These are phyloP conservation scores for Yponomeuta malinellus DNA, from an alignment of 2,888 invertebrate species.

Conservation along the genomic window DNA sequence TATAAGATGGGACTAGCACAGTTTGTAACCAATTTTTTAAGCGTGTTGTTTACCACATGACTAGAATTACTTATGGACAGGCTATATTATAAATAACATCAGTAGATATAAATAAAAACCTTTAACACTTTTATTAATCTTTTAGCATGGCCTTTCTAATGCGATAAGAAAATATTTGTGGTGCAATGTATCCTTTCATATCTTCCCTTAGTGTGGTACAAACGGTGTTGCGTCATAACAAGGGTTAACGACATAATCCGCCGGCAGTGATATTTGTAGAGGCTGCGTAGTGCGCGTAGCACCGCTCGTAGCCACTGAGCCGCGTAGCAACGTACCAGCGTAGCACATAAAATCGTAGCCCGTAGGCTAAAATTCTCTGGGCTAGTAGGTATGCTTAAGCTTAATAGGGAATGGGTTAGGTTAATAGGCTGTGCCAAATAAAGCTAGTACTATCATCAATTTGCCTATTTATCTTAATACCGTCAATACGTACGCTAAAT, in stretches of 20 bases:
- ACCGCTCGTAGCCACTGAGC: neutral
- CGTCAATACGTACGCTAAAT: too few relatives aligned
- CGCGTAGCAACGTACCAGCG: neutral
- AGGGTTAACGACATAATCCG: neutral
- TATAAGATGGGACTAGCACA: too few relatives aligned
- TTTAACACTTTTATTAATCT: too few relatives aligned
- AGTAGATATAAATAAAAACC: too few relatives aligned
- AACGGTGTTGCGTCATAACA: neutral
- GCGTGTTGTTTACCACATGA: too few relatives aligned
- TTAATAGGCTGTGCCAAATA: too few relatives aligned
- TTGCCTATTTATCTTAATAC: too few relatives aligned
- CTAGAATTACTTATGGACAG: too few relatives aligned
- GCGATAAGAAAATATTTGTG: neutral
- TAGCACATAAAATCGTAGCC: neutral
- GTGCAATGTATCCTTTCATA: neutral
- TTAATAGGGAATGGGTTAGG: too few relatives aligned
- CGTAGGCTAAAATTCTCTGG: neutral
- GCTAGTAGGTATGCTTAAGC: neutral
- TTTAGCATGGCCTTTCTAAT: neutral
- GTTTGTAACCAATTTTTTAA: too few relatives aligned
- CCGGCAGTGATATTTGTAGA: neutral
- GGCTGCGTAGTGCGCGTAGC: neutral
- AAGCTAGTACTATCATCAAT: too few relatives aligned
- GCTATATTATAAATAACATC: too few relatives aligned
- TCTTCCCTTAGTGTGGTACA: neutral